Evolutionary conservation across 2,888 invertebrate genomes (phyloP), one percentile per base, ranked within the genome.

Genomic region (Linyphia triangularis): DNA sequence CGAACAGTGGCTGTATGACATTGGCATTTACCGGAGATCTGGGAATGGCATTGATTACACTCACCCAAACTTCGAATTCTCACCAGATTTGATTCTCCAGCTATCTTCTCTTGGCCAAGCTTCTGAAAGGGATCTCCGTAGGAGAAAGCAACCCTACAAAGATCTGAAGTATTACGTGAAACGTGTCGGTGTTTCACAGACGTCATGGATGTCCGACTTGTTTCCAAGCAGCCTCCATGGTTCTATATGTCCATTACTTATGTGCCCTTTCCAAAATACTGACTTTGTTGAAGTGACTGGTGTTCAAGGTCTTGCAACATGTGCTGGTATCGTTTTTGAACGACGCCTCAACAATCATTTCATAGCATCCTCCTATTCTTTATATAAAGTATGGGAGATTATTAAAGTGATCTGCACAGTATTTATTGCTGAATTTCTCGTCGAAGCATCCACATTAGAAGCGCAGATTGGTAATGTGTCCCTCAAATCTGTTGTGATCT

Each of bases 1-100:
- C 26, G 75, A 85, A 30, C 63, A 83, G n/a, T 89, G 86, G 86
- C 24, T 89, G 13, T 90, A 82, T 51, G 90, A 90, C 51, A 81
- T 90, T 10, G 90, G 85, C 2, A 13, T 90, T 10, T 90, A 81
- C 65, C 59, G 28, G 10, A 73, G 90, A 63, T 37, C 24, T 9
- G 43, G 69, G 40, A 28, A 77, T 24, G 33, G 4, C 0, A 19
- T 75, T 30, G 65, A 89, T 37, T 89, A 59, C 40, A 10, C 57
- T 0, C 7, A 2, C 9, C 37, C 57, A 4, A 67, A 61, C 51
- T 33, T 79, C 5, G 40, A 83, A 2, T 51, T 89, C 7, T 83
- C 70, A 10, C 13, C 16, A 33, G 59, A 67, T 51, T 28, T 30
- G 7, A 51, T 84, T 3, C 13, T 22, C 4, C 43, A 88, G 33